Conservation (phyloP, 1,140 invertebrate species). For the Goniozus legneri region DNA sequence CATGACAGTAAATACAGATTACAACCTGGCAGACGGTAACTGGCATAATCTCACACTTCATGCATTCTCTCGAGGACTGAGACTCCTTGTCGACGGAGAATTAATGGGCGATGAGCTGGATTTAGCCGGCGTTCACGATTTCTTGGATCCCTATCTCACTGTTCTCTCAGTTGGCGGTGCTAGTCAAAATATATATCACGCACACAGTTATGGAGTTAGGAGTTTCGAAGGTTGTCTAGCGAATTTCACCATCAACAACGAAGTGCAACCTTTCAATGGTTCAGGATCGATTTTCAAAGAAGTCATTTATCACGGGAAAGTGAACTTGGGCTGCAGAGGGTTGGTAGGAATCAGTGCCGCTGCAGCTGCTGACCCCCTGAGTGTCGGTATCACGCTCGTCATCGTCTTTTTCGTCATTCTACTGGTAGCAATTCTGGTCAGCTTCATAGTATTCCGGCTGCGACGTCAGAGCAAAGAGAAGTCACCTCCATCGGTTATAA, state of each 20-base stretch:
- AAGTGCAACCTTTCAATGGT: conserved; percentile 85
- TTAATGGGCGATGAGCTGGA: conserved; percentile 80
- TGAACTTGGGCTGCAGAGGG: conserved; percentile 66
- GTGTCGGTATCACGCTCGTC: conserved; percentile 86
- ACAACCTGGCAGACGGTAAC: conserved; percentile 68
- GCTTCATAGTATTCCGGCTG: conserved; percentile 84
- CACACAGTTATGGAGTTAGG: conserved; percentile 49
- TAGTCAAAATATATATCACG: conserved; percentile 55
- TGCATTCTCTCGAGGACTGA: conserved; percentile 65
- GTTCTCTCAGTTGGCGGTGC: conserved; percentile 74
- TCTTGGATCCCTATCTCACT: conserved; percentile 85
- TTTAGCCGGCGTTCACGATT: conserved; percentile 80
- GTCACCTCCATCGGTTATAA: conserved; percentile 42
- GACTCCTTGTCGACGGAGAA: conserved; percentile 67
- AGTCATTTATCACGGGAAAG: conserved; percentile 65
- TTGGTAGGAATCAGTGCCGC: conserved; percentile 70
- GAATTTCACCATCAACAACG: conserved; percentile 84
- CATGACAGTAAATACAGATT: conserved; percentile 66
- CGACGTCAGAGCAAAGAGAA: conserved; percentile 83
- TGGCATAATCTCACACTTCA: conserved; percentile 83
- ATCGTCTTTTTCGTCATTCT: conserved; percentile 92
- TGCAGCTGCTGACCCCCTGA: conserved; percentile 78
- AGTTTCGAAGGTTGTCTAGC: conserved; percentile 85
- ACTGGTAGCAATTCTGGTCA: conserved; percentile 81
- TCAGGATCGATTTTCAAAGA: conserved; percentile 76